Conservation (phyloP, 2,888 invertebrate genomes). For the Apotomis turbidana region DNA sequence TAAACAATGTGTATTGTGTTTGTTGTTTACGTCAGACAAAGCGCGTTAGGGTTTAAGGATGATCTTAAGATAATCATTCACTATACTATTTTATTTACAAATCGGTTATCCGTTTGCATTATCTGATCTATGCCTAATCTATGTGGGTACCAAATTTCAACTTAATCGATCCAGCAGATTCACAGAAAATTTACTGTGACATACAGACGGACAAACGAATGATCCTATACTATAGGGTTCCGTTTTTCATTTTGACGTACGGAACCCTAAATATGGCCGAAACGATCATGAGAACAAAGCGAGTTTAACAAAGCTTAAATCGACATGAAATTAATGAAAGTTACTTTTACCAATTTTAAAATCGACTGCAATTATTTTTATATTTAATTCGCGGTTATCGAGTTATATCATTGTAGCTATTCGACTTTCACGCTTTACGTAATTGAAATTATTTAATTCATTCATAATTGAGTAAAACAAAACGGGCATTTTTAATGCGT, state of each 20-base stretch:
- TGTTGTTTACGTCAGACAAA: background rate
- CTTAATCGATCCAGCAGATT: too few relatives aligned
- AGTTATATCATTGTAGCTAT: conserved; percentile 6
- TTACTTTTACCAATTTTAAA: background rate
- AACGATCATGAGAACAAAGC: too few relatives aligned
- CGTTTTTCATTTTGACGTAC: too few relatives aligned
- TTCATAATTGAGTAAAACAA: background rate
- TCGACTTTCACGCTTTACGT: conserved; percentile 16
- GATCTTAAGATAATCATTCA: background rate
- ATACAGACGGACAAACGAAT: too few relatives aligned
- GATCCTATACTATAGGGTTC: too few relatives aligned
- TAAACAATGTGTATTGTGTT: conserved; percentile 3
- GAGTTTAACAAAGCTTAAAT: too few relatives aligned
- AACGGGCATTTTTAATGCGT: background rate
- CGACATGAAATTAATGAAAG: background rate
- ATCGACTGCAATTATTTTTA: background rate
- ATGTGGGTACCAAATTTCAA: too few relatives aligned
- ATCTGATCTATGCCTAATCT: too few relatives aligned
- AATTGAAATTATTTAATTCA: background rate
- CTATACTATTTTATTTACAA: too few relatives aligned
- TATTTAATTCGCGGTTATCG: background rate
- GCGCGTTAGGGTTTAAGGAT: background rate
- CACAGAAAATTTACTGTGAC: too few relatives aligned
- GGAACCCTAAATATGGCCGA: too few relatives aligned
- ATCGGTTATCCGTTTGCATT: too few relatives aligned